A percentile compares a stretch with the other conserved stretches of the same genome.
Conservation (phyloP, 2,888 invertebrate species). For the Tubulanus polymorphus region DNA sequence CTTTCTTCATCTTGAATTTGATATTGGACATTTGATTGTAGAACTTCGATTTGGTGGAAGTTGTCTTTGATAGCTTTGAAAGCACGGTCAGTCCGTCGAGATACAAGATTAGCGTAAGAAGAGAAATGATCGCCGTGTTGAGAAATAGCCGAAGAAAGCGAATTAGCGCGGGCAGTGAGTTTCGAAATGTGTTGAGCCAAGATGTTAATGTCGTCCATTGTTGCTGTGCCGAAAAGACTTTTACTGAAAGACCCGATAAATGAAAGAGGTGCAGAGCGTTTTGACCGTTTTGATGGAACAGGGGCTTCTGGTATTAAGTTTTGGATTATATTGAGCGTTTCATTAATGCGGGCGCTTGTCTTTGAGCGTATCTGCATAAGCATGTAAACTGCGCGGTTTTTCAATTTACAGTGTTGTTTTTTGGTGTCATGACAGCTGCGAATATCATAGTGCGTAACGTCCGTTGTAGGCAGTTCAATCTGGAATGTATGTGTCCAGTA, state of each 20-base stretch:
- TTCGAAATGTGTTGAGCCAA: neutral
- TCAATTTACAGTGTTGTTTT: neutral
- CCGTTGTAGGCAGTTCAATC: neutral
- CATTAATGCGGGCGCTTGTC: neutral
- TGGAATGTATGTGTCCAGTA: neutral
- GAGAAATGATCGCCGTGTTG: neutral
- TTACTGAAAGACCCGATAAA: neutral
- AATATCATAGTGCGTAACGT: neutral
- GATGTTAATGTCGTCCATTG: neutral
- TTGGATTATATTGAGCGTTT: neutral
- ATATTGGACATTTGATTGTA: neutral
- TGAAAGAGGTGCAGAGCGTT: too few species aligned
- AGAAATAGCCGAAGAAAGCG: neutral
- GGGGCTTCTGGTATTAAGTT: neutral
- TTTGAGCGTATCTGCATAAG: neutral
- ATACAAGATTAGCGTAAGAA: neutral
- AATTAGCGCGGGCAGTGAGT: neutral
- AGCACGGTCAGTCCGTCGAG: neutral
- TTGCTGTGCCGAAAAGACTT: neutral
- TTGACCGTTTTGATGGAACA: too few species aligned
- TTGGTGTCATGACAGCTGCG: neutral
- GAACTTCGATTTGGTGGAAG: neutral
- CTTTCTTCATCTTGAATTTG: neutral
- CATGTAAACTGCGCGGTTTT: neutral
- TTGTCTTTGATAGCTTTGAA: neutral